Evolutionary conservation across 2,113 vertebrate genomes (phyloP).

Genomic region (Catharus minimus): DNA sequence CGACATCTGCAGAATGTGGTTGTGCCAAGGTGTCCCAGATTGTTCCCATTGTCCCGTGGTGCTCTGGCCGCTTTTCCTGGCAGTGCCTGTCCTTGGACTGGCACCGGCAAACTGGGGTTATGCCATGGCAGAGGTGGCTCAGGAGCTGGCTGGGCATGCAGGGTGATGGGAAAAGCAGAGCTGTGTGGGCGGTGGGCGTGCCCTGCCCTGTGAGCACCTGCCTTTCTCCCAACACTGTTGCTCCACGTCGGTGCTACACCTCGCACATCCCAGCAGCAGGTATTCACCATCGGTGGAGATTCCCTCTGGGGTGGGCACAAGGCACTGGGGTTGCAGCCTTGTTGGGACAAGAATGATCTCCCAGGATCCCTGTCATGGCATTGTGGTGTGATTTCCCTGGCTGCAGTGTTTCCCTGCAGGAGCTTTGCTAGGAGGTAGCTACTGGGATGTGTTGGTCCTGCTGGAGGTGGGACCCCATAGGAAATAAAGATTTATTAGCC

Average conservation of each 20-base stretch:
- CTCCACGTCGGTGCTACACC: fast-evolving
- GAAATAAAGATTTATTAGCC: background rate
- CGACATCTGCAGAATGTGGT: fast-evolving
- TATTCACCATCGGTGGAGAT: fast-evolving
- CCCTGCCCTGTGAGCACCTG: fast-evolving
- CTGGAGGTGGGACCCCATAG: fast-evolving
- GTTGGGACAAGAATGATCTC: fast-evolving
- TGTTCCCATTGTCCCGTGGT: fast-evolving
- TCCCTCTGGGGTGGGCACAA: fast-evolving
- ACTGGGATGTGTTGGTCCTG: fast-evolving
- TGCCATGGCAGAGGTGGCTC: fast-evolving
- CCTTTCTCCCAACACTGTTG: fast-evolving
- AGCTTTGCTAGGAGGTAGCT: fast-evolving
- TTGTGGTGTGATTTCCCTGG: fast-evolving
- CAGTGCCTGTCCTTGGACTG: background rate
- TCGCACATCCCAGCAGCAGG: fast-evolving
- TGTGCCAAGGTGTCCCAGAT: background rate
- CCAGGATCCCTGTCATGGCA: fast-evolving
- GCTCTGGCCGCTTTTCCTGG: too few relatives aligned
- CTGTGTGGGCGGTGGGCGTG: fast-evolving
- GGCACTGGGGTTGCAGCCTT: fast-evolving
- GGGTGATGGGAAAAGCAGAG: fast-evolving
- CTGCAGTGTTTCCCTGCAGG: fast-evolving
- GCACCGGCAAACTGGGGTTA: fast-evolving
- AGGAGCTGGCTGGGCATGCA: background rate